phyloP scores from a whole-genome alignment of 2,888 invertebrate species.

The Parnassius smintheus region DNA sequence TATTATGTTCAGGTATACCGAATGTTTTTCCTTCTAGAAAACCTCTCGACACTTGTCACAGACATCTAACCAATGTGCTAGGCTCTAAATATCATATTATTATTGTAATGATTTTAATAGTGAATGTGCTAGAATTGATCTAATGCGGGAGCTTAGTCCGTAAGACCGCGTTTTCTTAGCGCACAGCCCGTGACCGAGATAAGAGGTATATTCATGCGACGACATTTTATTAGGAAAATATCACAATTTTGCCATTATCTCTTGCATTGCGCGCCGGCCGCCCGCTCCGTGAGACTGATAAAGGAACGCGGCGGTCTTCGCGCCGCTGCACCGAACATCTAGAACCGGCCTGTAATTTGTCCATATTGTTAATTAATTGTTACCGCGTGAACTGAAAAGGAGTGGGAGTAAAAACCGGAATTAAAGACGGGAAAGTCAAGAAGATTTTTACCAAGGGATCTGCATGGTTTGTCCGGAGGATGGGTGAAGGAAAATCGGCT shows the following conservation, averaged over 20 bases:
- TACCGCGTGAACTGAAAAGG: too few species aligned
- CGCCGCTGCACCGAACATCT: conserved; percentile 43
- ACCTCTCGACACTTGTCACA: conserved; percentile 34
- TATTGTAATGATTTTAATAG: conserved; percentile 21
- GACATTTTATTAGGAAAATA: conserved; percentile 65
- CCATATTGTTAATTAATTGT: conserved; percentile 74
- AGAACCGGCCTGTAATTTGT: conserved; percentile 69
- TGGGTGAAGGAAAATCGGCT: too few species aligned
- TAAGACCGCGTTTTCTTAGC: conserved; percentile 26
- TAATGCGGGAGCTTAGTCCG: conserved; percentile 30
- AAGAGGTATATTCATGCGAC: conserved; percentile 25
- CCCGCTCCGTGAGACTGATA: conserved; percentile 67
- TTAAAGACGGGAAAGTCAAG: too few species aligned
- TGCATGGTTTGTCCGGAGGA: too few species aligned
- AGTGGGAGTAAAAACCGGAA: too few species aligned
- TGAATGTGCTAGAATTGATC: conserved; percentile 2
- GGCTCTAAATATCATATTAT: conserved; percentile 39
- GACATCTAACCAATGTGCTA: conserved; percentile 37
- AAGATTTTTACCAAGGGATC: too few species aligned
- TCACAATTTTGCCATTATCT: conserved; percentile 79
- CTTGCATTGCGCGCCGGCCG: conserved; percentile 58
- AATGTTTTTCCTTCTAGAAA: conserved; percentile 41
- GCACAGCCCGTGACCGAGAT: conserved; percentile 17
- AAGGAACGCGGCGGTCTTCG: conserved; percentile 57
- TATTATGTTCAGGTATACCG: conserved; percentile 52